Percentiles rank a stretch among this genome's conserved stretches.
phyloP scores from a whole-genome alignment of 2,888 invertebrate species.

The Diploptera punctata region DNA sequence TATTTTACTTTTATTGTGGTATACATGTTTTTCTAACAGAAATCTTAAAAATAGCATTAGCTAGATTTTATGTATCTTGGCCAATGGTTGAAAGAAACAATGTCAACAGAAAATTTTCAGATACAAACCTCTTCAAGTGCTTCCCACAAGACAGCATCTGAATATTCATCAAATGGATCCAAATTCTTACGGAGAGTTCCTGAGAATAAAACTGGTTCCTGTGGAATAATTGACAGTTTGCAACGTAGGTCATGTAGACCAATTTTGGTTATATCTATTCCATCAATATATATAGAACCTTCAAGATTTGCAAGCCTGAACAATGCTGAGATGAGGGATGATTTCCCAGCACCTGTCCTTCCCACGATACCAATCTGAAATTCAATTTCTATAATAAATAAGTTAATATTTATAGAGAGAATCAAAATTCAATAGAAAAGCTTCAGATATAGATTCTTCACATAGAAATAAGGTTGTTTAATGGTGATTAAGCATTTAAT shows the following conservation, averaged over 20 bases:
- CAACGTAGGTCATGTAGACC: slow-evolving; percentile 66
- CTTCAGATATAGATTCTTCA: too few relatives aligned
- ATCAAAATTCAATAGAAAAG: too few relatives aligned
- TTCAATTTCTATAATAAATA: too few relatives aligned
- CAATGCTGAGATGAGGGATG: slow-evolving; percentile 71
- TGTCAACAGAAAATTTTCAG: background rate
- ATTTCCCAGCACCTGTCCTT: slow-evolving; percentile 72
- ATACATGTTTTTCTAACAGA: too few relatives aligned
- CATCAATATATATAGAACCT: slow-evolving; percentile 74
- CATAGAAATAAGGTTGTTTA: too few relatives aligned
- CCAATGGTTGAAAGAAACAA: too few relatives aligned
- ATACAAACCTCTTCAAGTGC: slow-evolving; percentile 57
- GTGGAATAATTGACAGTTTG: slow-evolving; percentile 69
- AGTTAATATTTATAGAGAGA: too few relatives aligned
- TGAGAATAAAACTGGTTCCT: slow-evolving; percentile 61
- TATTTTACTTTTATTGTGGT: too few relatives aligned
- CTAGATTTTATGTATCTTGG: too few relatives aligned
- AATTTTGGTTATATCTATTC: slow-evolving; percentile 62
- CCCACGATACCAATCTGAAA: slow-evolving; percentile 69
- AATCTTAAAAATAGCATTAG: too few relatives aligned
- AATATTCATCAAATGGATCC: slow-evolving; percentile 58
- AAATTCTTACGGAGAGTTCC: slow-evolving; percentile 63
- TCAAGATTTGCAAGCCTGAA: slow-evolving; percentile 72
- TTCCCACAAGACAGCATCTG: slow-evolving; percentile 59
- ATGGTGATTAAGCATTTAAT: too few relatives aligned